These are phyloP conservation scores for Biston betularia DNA, from an alignment of 2,888 invertebrate genomes.

Conservation along the genomic window DNA sequence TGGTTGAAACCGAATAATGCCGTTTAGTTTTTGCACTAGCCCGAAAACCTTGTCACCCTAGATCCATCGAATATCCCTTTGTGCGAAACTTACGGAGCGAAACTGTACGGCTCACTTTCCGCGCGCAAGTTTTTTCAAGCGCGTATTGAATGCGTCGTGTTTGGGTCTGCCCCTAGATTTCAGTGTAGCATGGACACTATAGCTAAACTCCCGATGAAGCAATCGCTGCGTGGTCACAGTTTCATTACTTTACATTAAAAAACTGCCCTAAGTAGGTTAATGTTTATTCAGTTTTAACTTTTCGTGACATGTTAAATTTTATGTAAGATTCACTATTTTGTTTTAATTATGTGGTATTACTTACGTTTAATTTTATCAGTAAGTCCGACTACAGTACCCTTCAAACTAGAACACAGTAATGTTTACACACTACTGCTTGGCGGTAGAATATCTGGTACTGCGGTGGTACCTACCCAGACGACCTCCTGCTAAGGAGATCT, in stretches of 20 bases:
- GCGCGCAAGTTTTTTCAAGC: constrained; percentile 3
- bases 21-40: background rate
- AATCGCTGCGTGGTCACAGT: background rate
- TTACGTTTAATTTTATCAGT: too few relatives aligned
- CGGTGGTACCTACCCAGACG: too few relatives aligned
- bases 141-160: constrained; percentile 5
- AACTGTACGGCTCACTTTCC: constrained; percentile 45
- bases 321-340: too few relatives aligned
- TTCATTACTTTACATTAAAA: background rate
- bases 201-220: background rate
- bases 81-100: constrained; percentile 47
- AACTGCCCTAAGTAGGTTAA: background rate
- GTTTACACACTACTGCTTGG: too few relatives aligned
- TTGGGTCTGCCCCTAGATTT: constrained; percentile 34
- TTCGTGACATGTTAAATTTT: too few relatives aligned
- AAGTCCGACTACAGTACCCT: too few relatives aligned
- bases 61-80: constrained; percentile 39
- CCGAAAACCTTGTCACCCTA: constrained; percentile 34
- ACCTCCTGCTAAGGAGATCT: too few relatives aligned
- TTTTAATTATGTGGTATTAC: too few relatives aligned
- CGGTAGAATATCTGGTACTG: too few relatives aligned
- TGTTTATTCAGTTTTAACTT: background rate
- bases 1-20: too few relatives aligned
- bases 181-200: constrained; percentile 33
- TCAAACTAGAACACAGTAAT: too few relatives aligned